Evolutionary conservation across 2,888 invertebrate species (phyloP), one percentile per base, ranked within the genome.

Genomic region (Chymomyza fuscimana): DNA sequence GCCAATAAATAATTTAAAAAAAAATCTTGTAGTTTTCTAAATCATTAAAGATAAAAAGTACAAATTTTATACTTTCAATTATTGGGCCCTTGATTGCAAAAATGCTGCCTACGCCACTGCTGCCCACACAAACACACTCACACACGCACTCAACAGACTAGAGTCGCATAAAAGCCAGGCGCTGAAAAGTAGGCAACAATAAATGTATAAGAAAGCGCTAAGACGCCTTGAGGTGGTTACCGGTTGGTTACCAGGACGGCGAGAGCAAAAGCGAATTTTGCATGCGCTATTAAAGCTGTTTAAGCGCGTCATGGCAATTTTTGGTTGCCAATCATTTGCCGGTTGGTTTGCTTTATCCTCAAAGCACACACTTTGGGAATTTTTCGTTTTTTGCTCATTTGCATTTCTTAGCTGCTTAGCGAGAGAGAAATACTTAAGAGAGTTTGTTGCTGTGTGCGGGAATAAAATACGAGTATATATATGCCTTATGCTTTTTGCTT

Each of bases 241-340:
- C 32, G 32, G 32, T 32, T 32, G 58, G 16, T 51, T 29, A 56
- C 19, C 32, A n/a, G 32, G 19, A 60, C 4, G 70, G 80, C 74
- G 76, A 70, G 25, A 70, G 32, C 56, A 29, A 40, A 46, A 68
- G 63, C 52, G 58, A 60, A 69, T 80, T 74, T 74, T 60, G 65
- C 81, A 74, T 73, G 76, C 85, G 40, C 77, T 82, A 87, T 88
- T 87, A 87, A 88, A 85, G 83, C 83, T 69, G 79, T 77, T 80
- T 80, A 76, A 73, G 74, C 75, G 74, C 71, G 79, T 76, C 71
- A 73, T 71, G 80, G 82, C 76, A 80, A 82, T 76, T 72, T 73
- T 62, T 50, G 10, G 64, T 69, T 70, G 58, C 29, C 61, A 50
- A 50, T 54, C 25, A 72, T 72, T 73, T 72, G 66, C 12, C 19